A percentile compares a stretch with the other conserved stretches of the same genome.
Conservation (phyloP, 1,140 invertebrate genomes). For the Drosophila setifemur region DNA sequence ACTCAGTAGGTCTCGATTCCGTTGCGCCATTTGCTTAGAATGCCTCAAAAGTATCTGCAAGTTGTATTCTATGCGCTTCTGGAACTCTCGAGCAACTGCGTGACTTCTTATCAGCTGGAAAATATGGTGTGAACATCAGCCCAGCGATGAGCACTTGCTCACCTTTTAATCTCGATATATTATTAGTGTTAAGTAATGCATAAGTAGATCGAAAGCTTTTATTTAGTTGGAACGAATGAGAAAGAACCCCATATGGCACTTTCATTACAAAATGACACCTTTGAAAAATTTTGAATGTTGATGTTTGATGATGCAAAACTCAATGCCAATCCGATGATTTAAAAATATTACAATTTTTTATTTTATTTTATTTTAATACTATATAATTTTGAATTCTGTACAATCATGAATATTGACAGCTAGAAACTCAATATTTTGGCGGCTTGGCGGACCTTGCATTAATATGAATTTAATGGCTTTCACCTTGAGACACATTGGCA, state of each 20-base stretch:
- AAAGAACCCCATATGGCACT: no score
- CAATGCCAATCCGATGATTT: no score
- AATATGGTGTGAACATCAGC: no score
- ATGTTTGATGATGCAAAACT: no score
- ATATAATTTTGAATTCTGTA: no score
- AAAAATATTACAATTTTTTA: no score
- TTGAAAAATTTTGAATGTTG: no score
- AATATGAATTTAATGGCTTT: constrained; percentile 67
- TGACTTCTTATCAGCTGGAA: no score
- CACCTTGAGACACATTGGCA: constrained; percentile 42
- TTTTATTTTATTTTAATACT: no score
- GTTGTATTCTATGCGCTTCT: not conserved
- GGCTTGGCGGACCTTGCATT: not conserved
- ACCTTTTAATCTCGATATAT: not conserved
- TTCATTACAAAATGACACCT: no score
- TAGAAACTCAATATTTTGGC: constrained; percentile 14
- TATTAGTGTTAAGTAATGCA: not conserved
- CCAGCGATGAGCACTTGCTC: no score
- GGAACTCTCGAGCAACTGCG: constrained; percentile 1
- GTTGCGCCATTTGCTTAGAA: not conserved
- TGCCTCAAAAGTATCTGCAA: not conserved
- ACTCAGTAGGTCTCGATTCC: not conserved
- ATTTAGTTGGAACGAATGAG: no score
- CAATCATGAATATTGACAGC: not conserved
- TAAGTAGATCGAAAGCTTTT: not conserved